These are phyloP conservation scores for Onychostoma macrolepis DNA, from an alignment of 2,113 vertebrate species.

Conservation along the genomic window DNA sequence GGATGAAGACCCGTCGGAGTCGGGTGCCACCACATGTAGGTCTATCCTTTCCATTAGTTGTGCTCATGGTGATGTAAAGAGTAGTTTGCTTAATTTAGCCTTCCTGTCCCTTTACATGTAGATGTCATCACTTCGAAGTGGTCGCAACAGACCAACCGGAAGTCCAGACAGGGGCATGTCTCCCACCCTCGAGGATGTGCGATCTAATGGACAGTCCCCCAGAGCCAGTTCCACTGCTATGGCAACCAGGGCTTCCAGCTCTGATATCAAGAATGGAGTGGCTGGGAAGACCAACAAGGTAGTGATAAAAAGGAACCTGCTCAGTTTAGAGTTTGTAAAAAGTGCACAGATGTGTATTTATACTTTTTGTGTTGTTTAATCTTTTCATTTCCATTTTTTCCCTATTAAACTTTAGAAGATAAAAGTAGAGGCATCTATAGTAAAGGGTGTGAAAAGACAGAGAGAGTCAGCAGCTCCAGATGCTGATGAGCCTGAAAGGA, in stretches of 20 bases:
- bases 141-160: constrained; percentile 92
- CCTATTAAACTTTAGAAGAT: constrained; percentile 47
- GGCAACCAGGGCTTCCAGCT: constrained; percentile 89
- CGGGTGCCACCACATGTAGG: constrained; percentile 78
- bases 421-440: constrained; percentile 87
- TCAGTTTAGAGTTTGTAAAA: neutral
- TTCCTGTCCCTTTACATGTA: constrained; percentile 53
- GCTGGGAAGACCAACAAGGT: constrained; percentile 91
- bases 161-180: constrained; percentile 86
- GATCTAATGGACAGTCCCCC: constrained; percentile 85
- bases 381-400: neutral
- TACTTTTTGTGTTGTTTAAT: neutral
- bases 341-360: neutral
- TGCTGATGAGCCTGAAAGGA: constrained; percentile 84
- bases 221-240: constrained; percentile 65
- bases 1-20: constrained; percentile 97
- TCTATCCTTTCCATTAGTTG: neutral
- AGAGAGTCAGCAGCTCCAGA: constrained; percentile 87
- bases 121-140: constrained; percentile 95
- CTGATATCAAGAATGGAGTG: constrained; percentile 88
- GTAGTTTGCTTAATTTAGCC: constrained; percentile 4
- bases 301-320: neutral
- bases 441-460: constrained; percentile 91
- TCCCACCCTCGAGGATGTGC: constrained; percentile 87
- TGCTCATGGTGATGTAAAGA: neutral